A percentile compares a stretch with the other conserved stretches of the same genome.
These are phyloP conservation scores for Nycticorax nycticorax DNA, from an alignment of 2,113 vertebrate genomes.

Conservation along the genomic window DNA sequence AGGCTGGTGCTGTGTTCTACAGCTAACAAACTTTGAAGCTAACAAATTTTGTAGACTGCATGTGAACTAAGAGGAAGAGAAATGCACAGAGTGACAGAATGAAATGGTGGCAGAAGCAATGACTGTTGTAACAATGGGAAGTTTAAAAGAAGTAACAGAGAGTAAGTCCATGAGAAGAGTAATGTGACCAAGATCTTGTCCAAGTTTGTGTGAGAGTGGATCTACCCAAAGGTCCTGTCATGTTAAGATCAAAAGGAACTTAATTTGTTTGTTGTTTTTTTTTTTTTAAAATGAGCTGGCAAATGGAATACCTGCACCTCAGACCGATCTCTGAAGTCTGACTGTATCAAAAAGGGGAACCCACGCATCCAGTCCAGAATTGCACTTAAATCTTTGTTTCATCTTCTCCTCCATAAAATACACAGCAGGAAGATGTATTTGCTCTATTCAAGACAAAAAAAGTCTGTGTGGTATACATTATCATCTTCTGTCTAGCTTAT, in stretches of 20 bases:
- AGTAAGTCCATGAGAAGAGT: not conserved
- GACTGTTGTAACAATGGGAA: not conserved
- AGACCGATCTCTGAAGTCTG: not conserved
- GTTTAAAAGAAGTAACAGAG: not conserved
- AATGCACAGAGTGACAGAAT: not conserved
- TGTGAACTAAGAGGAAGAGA: not conserved
- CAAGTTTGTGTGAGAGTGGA: not conserved
- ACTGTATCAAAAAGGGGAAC: not conserved
- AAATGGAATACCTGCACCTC: not conserved
- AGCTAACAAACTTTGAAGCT: not conserved
- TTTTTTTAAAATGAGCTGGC: not conserved
- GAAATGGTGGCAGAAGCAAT: not conserved
- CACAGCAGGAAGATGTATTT: not conserved
- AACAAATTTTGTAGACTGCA: not conserved
- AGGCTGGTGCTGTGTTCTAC: not conserved
- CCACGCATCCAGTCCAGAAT: not conserved
- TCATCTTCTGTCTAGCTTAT: not conserved
- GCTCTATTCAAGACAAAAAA: not conserved
- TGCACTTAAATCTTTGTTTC: not conserved
- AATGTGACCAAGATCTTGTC: not conserved
- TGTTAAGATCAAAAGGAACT: not conserved
- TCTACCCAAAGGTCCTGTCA: not conserved
- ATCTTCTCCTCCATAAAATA: not conserved
- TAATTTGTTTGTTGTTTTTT: not conserved
- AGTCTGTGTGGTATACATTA: not conserved